These are phyloP conservation scores for Heliothis peltigera DNA, from an alignment of 2,888 invertebrate genomes.

Conservation along the genomic window DNA sequence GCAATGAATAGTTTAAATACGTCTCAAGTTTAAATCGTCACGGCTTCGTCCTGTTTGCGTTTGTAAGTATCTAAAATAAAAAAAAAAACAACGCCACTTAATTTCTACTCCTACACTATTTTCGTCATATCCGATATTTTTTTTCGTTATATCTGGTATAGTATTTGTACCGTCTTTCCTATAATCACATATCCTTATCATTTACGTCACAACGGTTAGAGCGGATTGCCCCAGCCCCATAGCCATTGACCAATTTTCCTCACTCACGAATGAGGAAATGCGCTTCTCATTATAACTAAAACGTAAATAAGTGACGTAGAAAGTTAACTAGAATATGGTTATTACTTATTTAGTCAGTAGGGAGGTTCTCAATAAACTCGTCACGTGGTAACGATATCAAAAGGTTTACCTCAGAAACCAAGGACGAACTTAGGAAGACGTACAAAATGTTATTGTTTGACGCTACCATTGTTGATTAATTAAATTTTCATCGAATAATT, in stretches of 20 bases:
- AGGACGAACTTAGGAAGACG: conserved; percentile 20
- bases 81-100: neutral
- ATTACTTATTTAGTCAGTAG: conserved; percentile 12
- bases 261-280: conserved; percentile 14
- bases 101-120: neutral
- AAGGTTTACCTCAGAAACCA: neutral
- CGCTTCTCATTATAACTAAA: conserved; percentile 14
- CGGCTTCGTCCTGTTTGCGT: conserved; percentile 3
- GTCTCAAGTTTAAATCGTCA: neutral
- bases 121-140: neutral
- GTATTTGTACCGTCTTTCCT: neutral
- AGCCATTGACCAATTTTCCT: conserved; percentile 24
- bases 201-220: conserved; percentile 22
- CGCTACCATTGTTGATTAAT: conserved; percentile 8
- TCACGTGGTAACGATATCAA: conserved; percentile 6
- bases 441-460: conserved; percentile 18
- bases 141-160: neutral
- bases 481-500: conserved; percentile 9
- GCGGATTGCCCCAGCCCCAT: conserved; percentile 13
- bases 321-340: conserved; percentile 14
- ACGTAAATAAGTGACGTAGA: conserved; percentile 23
- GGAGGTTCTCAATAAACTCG: neutral
- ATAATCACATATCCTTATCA: neutral
- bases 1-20: too few species aligned
- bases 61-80: neutral